Percentiles rank a stretch among this genome's conserved stretches.
Conservation (phyloP, 1,140 invertebrate species). For the Habropoda laboriosa region DNA sequence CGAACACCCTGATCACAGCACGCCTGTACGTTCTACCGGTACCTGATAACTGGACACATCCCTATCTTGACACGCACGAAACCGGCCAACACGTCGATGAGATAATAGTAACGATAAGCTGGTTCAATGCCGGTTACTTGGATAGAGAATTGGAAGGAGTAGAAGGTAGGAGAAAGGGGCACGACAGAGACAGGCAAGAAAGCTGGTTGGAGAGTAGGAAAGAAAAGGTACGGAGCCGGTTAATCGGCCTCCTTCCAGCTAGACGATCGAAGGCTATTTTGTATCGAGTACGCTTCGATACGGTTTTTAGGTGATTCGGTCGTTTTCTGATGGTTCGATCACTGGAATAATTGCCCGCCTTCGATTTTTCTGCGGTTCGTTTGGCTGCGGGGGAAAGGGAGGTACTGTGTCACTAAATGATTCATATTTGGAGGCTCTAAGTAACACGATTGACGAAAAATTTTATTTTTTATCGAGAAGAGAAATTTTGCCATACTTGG, state of each 20-base stretch:
- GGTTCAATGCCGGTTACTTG: constrained; percentile 47
- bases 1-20: too few relatives aligned
- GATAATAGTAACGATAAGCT: constrained; percentile 66
- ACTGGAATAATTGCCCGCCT: neutral
- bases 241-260: constrained; percentile 9
- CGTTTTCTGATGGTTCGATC: too few relatives aligned
- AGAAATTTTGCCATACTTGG: too few relatives aligned
- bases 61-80: constrained; percentile 63
- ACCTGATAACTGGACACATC: constrained; percentile 58
- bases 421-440: too few relatives aligned
- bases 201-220: neutral
- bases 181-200: neutral
- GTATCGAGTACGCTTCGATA: neutral
- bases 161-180: neutral
- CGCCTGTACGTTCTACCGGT: too few relatives aligned
- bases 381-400: too few relatives aligned
- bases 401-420: too few relatives aligned
- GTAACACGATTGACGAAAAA: too few relatives aligned
- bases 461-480: too few relatives aligned
- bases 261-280: neutral
- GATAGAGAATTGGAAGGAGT: neutral
- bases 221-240: neutral
- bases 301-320: neutral
- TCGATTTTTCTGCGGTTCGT: neutral
- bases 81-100: constrained; percentile 44